A percentile compares a stretch with the other conserved stretches of the same genome.
Conservation (phyloP, 2,888 invertebrate species). For the Diadegma fenestrale region DNA sequence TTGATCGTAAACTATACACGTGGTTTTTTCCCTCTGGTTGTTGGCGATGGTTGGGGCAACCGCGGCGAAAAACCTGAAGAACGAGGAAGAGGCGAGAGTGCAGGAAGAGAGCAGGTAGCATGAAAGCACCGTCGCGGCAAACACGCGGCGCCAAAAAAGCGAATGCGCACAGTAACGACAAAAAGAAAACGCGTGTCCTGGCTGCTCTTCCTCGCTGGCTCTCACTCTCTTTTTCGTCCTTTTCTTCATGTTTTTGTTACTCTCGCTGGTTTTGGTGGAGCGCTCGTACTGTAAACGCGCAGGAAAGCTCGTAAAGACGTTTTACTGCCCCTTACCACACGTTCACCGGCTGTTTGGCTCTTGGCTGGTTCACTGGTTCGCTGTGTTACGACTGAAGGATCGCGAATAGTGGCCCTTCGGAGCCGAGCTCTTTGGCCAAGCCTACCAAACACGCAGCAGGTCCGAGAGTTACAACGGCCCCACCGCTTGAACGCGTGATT, state of each 20-base stretch:
- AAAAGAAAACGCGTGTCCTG: conserved; percentile 63
- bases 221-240: not conserved
- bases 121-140: conserved; percentile 45
- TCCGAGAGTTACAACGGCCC: conserved; percentile 75
- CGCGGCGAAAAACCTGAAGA: conserved; percentile 48
- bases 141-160: conserved; percentile 62
- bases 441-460: conserved; percentile 42
- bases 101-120: conserved; percentile 30
- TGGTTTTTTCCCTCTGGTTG: conserved; percentile 39
- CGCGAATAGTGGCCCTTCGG: conserved; percentile 28
- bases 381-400: conserved; percentile 44
- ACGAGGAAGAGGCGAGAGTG: conserved; percentile 50
- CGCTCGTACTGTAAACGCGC: conserved; percentile 74
- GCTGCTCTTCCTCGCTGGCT: conserved; percentile 11
- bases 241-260: conserved; percentile 6
- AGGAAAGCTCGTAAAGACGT: conserved; percentile 80
- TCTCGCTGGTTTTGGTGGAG: conserved; percentile 23
- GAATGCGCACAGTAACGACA: conserved; percentile 42
- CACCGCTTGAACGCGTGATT: conserved; percentile 78
- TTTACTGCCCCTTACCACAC: conserved; percentile 75
- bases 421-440: conserved; percentile 25
- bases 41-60: conserved; percentile 44
- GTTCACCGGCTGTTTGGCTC: conserved; percentile 62
- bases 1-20: conserved; percentile 60
- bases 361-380: conserved; percentile 67